Base-by-base conservation (phyloP, 2,888 invertebrate genomes). In the Andrena camellia region DNA sequence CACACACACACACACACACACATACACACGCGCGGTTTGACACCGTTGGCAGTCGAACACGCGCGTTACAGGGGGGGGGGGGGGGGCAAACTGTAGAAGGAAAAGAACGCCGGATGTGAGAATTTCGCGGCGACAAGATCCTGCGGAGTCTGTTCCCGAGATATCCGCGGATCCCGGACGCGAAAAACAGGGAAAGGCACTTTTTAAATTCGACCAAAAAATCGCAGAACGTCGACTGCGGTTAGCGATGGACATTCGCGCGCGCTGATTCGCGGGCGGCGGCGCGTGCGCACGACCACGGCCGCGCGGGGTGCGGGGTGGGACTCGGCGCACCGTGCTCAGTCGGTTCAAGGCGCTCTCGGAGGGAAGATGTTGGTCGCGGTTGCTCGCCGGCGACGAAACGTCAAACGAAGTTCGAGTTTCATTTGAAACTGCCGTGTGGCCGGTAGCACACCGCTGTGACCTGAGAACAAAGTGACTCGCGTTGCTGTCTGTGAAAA, bases 261-360 rank as follows among this genome's bases (percentile, higher is more conserved):
- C n/a, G 31, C 48, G 59, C 0, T n/a, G 68, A 85, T 83, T 85
- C 79, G 86, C n/a, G 29, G n/a, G 23, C 0, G 6, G n/a, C 17
- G 7, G 79, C 77, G 42, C 66, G 10, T 26, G 76, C 78, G 83
- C 78, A 62, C 35, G 59, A 52, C 29, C 31, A 8, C 26, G 13
- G 13, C 48, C 54, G 67, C 35, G 72, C 68, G 71, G 52, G 42
- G 59, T 54, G 69, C 52, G 75, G 31, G 54, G 73, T 66, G 52
- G 54, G 48, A 23, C 35, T 63, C 64, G 62, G 5, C 52, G 71
- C 29, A 48, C 54, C 66, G 60, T 66, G 72, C 54, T 81, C 78
- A 87, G 87, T 87, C 81, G 74, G 77, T 75, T 50, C 33, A n/a
- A 68, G 85, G 54, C 42, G n/a, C 62, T 60, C 59, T 4, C 7